Evolutionary conservation across 1,140 invertebrate species (phyloP), one percentile per base, ranked within the genome.

Genomic region (Daktulosphaira vitifoliae): DNA sequence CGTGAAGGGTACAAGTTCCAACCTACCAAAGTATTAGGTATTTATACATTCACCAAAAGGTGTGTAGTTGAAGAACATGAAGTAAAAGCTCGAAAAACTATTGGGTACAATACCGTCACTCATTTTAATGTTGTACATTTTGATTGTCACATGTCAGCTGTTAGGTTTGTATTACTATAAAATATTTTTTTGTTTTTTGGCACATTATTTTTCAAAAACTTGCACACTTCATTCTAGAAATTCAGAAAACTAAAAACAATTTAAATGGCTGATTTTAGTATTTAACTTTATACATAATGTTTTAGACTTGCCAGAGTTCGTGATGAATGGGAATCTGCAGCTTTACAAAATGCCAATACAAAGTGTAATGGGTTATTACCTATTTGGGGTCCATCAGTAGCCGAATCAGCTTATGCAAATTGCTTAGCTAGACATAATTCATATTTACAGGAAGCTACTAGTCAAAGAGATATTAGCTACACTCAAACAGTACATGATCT

Each of bases 111-210:
- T 9, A 98, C 95, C 0, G 95, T 99, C 3, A 95, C 92, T 3
- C 95, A 98, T 79, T 98, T 98, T 77, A 98, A 98, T 77, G 86
- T 98, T 11, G 92, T 99, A 3, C 96, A 99, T 77, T 87, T 97
- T 11, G 94, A 98, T 74, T 99, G 96, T 74, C 95, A 99, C 75
- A 92, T 94, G 81, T 91, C 91, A 9, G 95, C 95, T 50, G 94
- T 98, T 37, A 76, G 84, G 33, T 72, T 67, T 59, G 67, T 2
- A 5, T 13, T 9, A 15, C 44, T 25, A 39, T 15, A 18, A 22
- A 7, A 29, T 33, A n/a, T 37, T 11, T 39, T 38, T 39, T 20
- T 8, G 16, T 56, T 16, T 25, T n/a, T 38, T 13, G 25, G 9
- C 11, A n/a, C 20, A 15, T 38, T 20, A n/a, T 38, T 29, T 38